Percentiles rank a stretch among this genome's conserved stretches.
Evolutionary conservation across 2,113 vertebrate genomes (phyloP).

Genomic region (Falcunculus frontatus): DNA sequence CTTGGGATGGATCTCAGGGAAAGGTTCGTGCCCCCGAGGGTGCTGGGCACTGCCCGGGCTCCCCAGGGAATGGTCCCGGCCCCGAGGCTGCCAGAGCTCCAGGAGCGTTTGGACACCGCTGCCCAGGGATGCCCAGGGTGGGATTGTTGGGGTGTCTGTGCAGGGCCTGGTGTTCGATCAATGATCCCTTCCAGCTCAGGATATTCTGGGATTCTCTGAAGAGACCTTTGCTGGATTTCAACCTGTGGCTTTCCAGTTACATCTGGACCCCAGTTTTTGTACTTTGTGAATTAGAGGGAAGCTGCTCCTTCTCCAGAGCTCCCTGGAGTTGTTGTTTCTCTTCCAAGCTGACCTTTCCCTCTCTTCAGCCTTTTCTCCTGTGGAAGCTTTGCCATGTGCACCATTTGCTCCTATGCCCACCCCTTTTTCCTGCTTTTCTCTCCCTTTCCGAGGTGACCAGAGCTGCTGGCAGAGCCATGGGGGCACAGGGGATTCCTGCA

Average conservation of each 20-base stretch:
- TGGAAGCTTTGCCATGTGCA: not conserved
- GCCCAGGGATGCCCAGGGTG: not conserved
- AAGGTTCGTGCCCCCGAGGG: not conserved
- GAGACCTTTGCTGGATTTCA: not conserved
- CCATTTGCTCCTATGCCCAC: not conserved
- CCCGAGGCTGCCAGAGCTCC: not conserved
- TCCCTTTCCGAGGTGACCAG: not conserved
- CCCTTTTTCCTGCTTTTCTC: not conserved
- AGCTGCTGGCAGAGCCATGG: not conserved
- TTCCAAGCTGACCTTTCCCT: not conserved
- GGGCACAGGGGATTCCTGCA: not conserved
- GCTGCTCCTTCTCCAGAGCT: not conserved
- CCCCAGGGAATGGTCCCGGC: not conserved
- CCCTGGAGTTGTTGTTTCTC: not conserved
- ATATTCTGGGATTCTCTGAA: not conserved
- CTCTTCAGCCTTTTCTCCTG: not conserved
- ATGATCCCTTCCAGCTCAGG: not conserved
- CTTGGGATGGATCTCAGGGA: not conserved
- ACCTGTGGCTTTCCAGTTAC: not conserved
- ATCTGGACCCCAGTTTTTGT: not conserved
- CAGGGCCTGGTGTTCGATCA: accelerated
- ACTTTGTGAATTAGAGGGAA: not conserved
- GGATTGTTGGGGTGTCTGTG: not conserved
- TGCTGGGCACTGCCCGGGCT: not conserved
- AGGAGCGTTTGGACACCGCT: not conserved